These are phyloP conservation scores for Aethes cnicana DNA, from an alignment of 2,888 invertebrate genomes.

Conservation along the genomic window DNA sequence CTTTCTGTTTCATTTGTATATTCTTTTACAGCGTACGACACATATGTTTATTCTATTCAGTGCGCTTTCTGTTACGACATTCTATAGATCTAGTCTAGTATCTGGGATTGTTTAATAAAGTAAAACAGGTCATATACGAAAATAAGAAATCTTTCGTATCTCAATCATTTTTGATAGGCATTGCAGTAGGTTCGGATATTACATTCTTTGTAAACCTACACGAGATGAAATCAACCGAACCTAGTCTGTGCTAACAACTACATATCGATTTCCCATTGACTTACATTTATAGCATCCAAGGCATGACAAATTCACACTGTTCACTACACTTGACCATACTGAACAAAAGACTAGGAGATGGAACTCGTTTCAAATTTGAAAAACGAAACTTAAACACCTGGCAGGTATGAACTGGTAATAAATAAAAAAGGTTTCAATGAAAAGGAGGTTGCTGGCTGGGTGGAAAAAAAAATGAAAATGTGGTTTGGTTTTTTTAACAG, in stretches of 20 bases:
- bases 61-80: too few relatives aligned
- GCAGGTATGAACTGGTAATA: background rate
- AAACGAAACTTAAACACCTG: background rate
- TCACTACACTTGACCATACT: slow-evolving; percentile 18
- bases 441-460: background rate
- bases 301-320: slow-evolving; percentile 28
- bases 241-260: slow-evolving; percentile 16
- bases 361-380: slow-evolving; percentile 1
- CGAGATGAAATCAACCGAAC: slow-evolving; percentile 17
- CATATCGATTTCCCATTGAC: slow-evolving; percentile 28
- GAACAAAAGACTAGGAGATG: slow-evolving; percentile 20
- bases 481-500: slow-evolving; percentile 39
- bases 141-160: too few relatives aligned
- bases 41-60: too few relatives aligned
- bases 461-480: slow-evolving; percentile 29
- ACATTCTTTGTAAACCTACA: slow-evolving; percentile 13
- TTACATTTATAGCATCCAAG: slow-evolving; percentile 27
- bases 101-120: too few relatives aligned
- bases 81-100: too few relatives aligned
- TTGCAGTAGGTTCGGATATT: slow-evolving; percentile 12
- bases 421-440: background rate
- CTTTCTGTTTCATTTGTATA: too few relatives aligned
- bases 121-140: too few relatives aligned
- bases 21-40: too few relatives aligned
- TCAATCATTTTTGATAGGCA: too few relatives aligned